Base-by-base conservation (phyloP, 2,113 vertebrate species). In the Microcebus ravelobensis region DNA sequence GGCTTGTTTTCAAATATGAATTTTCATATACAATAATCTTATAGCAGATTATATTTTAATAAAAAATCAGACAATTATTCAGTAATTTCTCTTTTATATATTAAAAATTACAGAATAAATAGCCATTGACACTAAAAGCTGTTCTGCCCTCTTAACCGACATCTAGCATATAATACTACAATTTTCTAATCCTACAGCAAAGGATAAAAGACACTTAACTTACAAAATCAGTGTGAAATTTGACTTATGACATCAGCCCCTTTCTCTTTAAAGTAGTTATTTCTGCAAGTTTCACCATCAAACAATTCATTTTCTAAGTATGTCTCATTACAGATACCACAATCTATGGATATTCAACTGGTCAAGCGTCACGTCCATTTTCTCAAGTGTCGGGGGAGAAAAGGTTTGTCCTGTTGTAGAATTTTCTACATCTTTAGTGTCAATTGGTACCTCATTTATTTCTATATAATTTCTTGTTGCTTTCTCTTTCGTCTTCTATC, bases 1-100 rank as follows among this genome's bases (percentile, higher is more conserved):
- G 92, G 90, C 84, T 95, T 86, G 61, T 92, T 96, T 96, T 97
- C 90, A 92, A 90, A 97, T 97, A 63, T 50, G 27, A 92, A 92
- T 91, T 97, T 95, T 95, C 65, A 87, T 95, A 73, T 92, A 50
- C 82, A 91, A 91, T 93, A 86, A 94, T 65, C 95, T 74, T 81
- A 85, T 20, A 85, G 55, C 45, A 93, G 50, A 94, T 96, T 87
- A 67, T 90, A 95, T 95, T 96, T 74, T 93, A 59, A 76, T 92
- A 68, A 31, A 85, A 95, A 97, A 89, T 55, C 90, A 79, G 80
- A 48, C 48, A 96, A 95, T 95, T 92, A 97, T 90, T 96, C 74
- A 70, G 67, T 87, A 92, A 96, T 97, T 96, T 93, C 27, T 80
- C 20, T 95, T 91, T 96, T n/a, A 79, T 36, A 74, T 92, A 92